A percentile compares a stretch with the other conserved stretches of the same genome.
These are phyloP conservation scores for Reinhardtius hippoglossoides DNA, from an alignment of 2,113 vertebrate genomes.

Conservation along the genomic window DNA sequence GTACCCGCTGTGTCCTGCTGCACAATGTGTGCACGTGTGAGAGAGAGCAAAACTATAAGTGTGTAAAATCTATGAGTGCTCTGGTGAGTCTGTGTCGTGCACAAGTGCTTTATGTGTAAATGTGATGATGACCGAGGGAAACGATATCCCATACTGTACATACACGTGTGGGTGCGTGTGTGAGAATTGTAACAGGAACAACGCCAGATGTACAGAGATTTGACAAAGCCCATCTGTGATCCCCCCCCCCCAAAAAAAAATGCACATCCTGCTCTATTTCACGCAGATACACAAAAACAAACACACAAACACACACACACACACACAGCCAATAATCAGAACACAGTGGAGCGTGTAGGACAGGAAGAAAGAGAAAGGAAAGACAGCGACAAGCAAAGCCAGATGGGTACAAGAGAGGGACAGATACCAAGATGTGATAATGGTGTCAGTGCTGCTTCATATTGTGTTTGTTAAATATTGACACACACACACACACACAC, in stretches of 20 bases:
- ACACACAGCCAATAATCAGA: conserved; percentile 67
- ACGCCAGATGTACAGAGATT: conserved; percentile 74
- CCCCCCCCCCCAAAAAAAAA: conserved; percentile 49
- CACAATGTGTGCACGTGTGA: conserved; percentile 57
- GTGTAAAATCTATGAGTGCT: not conserved
- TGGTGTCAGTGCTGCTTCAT: conserved; percentile 37
- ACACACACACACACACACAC: conserved; percentile 1
- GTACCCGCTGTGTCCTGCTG: conserved; percentile 70
- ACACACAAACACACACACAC: conserved; percentile 41
- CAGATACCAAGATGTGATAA: conserved; percentile 35
- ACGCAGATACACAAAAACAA: conserved; percentile 42
- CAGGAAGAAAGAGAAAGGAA: conserved; percentile 37
- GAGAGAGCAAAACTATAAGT: not conserved
- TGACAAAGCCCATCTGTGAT: conserved; percentile 77
- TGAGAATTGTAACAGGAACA: conserved; percentile 49
- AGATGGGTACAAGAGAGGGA: conserved; percentile 43
- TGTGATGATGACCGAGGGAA: not conserved
- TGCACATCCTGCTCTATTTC: conserved; percentile 58
- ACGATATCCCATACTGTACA: not conserved
- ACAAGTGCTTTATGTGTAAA: not conserved
- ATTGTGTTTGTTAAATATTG: conserved; percentile 56
- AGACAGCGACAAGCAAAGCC: conserved; percentile 33
- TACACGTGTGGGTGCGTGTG: conserved; percentile 19
- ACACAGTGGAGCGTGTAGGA: conserved; percentile 71
- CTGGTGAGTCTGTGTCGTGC: not conserved